Evolutionary conservation across 2,113 vertebrate species (phyloP).

Genomic region (Epinephelus moara): DNA sequence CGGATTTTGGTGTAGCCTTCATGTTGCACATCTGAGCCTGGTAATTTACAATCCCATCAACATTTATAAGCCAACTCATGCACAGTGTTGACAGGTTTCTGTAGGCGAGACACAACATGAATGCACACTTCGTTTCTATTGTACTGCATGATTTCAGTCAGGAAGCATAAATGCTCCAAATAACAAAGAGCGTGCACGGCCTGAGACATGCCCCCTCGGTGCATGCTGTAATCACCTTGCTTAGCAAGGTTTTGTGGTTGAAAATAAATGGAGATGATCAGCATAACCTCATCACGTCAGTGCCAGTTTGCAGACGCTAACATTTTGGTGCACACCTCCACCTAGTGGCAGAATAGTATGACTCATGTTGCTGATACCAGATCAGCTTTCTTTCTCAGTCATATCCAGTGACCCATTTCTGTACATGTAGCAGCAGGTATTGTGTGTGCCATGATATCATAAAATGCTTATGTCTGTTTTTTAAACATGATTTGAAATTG

Average conservation of each 20-base stretch:
- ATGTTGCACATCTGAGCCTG: neutral
- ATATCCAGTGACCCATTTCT: neutral
- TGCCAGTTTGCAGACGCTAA: neutral
- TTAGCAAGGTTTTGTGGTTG: constrained; percentile 16
- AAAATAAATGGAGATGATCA: constrained; percentile 28
- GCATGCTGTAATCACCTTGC: neutral
- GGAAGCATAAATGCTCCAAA: rapidly evolving
- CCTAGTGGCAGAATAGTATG: constrained; percentile 47
- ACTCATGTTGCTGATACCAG: neutral
- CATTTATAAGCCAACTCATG: neutral
- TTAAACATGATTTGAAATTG: neutral
- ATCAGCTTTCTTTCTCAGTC: neutral
- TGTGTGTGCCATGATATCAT: neutral
- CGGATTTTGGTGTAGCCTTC: no score
- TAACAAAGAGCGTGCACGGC: neutral
- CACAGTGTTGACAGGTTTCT: neutral
- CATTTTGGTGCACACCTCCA: constrained; percentile 54
- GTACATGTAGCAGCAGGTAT: neutral
- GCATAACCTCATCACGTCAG: constrained; percentile 43
- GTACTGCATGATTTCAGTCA: neutral
- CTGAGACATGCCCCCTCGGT: rapidly evolving
- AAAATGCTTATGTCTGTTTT: neutral
- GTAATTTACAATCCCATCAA: neutral
- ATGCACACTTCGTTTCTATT: neutral
- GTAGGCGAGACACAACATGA: neutral